Evolutionary conservation across 2,113 vertebrate species (phyloP).

Genomic region (Microtus pennsylvanicus): DNA sequence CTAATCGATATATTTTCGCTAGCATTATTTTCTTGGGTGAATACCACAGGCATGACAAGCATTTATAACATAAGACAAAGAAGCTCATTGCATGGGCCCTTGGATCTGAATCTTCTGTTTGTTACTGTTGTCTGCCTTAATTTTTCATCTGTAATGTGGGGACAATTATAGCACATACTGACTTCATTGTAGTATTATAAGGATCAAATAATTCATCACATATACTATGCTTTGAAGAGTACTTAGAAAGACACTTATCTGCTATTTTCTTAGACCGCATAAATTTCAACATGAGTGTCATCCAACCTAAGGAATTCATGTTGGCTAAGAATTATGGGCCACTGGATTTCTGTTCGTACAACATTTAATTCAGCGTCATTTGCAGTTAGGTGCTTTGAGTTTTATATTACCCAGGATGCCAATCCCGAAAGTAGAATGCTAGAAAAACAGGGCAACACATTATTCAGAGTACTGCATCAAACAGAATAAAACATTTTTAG

Average conservation of each 20-base stretch:
- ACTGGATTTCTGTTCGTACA: slow-evolving; percentile 2
- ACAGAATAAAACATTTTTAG: neutral
- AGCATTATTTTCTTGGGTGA: neutral
- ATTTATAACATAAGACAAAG: neutral
- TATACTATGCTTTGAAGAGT: neutral
- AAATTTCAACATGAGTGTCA: neutral
- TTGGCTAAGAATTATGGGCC: neutral
- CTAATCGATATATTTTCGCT: neutral
- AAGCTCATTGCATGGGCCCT: neutral
- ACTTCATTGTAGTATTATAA: neutral
- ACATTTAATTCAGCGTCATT: neutral
- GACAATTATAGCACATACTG: neutral
- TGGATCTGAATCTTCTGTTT: neutral
- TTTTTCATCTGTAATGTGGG: neutral
- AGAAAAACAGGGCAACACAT: neutral
- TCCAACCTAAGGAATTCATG: neutral
- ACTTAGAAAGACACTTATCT: neutral
- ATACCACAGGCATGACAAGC: no score
- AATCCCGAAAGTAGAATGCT: neutral
- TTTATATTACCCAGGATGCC: neutral
- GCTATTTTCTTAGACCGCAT: neutral
- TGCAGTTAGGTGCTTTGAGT: neutral
- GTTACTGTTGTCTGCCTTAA: neutral
- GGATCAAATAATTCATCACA: slow-evolving; percentile 2
- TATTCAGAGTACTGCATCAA: neutral